Percentiles rank a stretch among this genome's conserved stretches.
Evolutionary conservation across 2,888 invertebrate genomes (phyloP).

Genomic region (Thelaira solivaga): DNA sequence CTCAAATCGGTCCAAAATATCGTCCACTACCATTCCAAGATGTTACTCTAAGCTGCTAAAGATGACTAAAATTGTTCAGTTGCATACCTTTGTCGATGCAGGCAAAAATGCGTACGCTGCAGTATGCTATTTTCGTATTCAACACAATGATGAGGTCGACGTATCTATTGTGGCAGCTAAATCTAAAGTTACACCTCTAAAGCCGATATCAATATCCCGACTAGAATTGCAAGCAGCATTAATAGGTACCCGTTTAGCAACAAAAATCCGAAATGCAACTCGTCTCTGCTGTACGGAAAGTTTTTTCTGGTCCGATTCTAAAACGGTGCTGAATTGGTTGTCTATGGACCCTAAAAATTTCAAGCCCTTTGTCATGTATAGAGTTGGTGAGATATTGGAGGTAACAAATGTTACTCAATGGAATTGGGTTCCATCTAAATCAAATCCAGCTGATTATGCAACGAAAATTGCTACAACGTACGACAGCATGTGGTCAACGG

Average conservation of each 20-base stretch:
- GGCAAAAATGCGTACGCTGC: neutral
- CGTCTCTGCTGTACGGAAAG: neutral
- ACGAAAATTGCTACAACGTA: constrained; percentile 31
- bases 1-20: no score
- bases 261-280: no score
- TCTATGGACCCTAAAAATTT: constrained; percentile 49
- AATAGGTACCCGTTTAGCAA: no score
- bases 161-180: neutral
- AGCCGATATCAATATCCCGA: neutral
- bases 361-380: constrained; percentile 54
- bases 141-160: neutral
- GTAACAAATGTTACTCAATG: constrained; percentile 36
- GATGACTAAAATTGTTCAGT: no score
- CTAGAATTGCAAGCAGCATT: neutral
- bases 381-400: constrained; percentile 54
- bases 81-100: neutral
- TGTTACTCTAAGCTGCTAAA: no score
- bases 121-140: neutral
- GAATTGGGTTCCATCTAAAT: constrained; percentile 57
- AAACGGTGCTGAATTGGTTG: constrained; percentile 55
- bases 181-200: neutral
- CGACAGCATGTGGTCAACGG: constrained; percentile 27
- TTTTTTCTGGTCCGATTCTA: constrained; percentile 49
- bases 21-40: no score
- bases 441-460: constrained; percentile 53